Evolutionary conservation across 1,140 invertebrate genomes (phyloP).

Genomic region (Daktulosphaira vitifoliae): DNA sequence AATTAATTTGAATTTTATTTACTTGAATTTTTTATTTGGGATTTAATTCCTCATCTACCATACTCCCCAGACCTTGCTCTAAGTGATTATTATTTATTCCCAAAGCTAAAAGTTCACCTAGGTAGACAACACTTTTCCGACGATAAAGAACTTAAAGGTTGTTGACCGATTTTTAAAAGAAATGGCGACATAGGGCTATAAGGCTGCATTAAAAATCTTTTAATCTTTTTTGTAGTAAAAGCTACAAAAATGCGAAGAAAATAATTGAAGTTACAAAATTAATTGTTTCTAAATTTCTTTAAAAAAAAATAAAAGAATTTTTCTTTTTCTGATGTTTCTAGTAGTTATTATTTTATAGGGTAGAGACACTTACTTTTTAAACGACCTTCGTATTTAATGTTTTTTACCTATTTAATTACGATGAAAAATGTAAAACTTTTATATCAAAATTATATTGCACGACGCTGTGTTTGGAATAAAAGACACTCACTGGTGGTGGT

Average conservation of each 20-base stretch:
- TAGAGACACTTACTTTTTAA: too few species aligned
- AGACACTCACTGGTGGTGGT: conserved; percentile 52
- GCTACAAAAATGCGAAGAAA: conserved; percentile 33
- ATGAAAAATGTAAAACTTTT: too few species aligned
- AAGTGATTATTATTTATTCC: conserved; percentile 42
- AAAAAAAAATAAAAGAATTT: too few species aligned
- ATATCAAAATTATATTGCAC: too few species aligned
- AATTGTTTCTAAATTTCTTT: too few species aligned
- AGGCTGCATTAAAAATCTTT: conserved; percentile 31
- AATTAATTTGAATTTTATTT: too few species aligned
- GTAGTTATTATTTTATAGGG: too few species aligned
- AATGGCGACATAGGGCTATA: conserved; percentile 20
- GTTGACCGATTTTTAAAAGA: conserved; percentile 19
- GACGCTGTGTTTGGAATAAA: conserved; percentile 9
- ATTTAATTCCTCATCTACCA: conserved; percentile 41
- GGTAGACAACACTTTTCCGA: conserved; percentile 14
- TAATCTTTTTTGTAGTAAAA: too few species aligned
- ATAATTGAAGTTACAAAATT: conserved; percentile 3
- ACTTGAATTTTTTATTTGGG: conserved; percentile 39
- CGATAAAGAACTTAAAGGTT: conserved; percentile 33
- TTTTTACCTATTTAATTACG: too few species aligned
- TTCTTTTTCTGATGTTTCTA: too few species aligned
- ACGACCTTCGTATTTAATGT: too few species aligned
- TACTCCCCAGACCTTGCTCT: conserved; percentile 41
- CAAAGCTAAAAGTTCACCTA: conserved; percentile 20